Evolutionary conservation across 2,797 vertebrate genomes (phyloP).

Genomic region (Hippocampus kuda): DNA sequence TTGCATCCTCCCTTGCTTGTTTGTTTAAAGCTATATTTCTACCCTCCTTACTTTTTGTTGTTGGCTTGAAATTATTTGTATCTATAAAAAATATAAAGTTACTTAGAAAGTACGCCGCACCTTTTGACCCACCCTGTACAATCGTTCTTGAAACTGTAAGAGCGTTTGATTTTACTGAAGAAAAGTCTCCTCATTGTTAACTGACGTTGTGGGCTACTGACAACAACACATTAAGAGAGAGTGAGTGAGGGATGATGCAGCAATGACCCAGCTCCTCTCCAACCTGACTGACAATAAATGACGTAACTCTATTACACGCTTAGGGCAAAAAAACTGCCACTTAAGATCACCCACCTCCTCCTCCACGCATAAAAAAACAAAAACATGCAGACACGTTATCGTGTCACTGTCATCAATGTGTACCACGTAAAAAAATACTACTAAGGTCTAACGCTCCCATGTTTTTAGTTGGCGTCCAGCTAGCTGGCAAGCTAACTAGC

Average conservation of each 20-base stretch:
- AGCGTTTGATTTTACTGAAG: no score
- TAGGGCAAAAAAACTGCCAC: slow-evolving; percentile 31
- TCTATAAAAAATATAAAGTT: no score
- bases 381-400: background rate
- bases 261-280: slow-evolving; percentile 30
- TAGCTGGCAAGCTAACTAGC: slow-evolving; percentile 19
- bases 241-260: slow-evolving; percentile 39
- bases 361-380: slow-evolving; percentile 13
- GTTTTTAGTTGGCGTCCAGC: slow-evolving; percentile 2
- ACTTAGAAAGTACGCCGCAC: no score
- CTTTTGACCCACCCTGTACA: no score
- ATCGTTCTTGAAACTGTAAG: no score
- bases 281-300: slow-evolving; percentile 46
- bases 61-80: background rate
- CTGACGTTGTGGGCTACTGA: background rate
- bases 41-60: background rate
- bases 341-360: slow-evolving; percentile 28
- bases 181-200: background rate
- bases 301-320: slow-evolving; percentile 52
- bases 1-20: no score
- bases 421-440: background rate
- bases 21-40: no score
- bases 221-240: slow-evolving; percentile 12
- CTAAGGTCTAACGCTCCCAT: slow-evolving; percentile 16
- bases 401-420: background rate